Percentiles rank a stretch among this genome's conserved stretches.
phyloP scores from a whole-genome alignment of 2,113 vertebrate genomes.

The Dendrocopos noguchii region DNA sequence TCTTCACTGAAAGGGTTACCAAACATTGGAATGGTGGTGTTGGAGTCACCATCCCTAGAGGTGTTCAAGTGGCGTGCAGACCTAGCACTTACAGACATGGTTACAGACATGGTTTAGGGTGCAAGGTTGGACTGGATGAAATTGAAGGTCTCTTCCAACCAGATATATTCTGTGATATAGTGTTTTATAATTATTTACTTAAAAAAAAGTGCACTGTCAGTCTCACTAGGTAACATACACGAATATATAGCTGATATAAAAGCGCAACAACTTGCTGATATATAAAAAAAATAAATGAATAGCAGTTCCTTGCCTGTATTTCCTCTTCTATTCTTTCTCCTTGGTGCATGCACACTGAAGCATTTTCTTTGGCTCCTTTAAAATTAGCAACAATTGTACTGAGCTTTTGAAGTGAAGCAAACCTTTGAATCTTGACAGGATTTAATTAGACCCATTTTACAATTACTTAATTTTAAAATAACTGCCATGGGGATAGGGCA shows the following conservation, averaged over 20 bases:
- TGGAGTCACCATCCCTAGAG: too few species aligned
- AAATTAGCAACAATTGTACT: not conserved
- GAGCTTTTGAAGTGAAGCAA: not conserved
- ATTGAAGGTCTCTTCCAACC: too few species aligned
- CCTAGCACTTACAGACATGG: too few species aligned
- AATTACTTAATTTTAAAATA: not conserved
- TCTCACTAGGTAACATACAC: not conserved
- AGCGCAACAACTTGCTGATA: not conserved
- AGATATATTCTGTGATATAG: too few species aligned
- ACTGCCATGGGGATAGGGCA: not conserved
- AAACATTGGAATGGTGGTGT: too few species aligned
- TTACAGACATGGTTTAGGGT: too few species aligned
- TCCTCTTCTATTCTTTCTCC: not conserved
- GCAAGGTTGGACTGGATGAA: too few species aligned
- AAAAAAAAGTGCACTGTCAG: not conserved
- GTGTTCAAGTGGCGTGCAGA: too few species aligned
- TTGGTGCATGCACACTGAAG: not conserved
- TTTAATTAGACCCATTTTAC: not conserved
- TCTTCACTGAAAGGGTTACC: too few species aligned
- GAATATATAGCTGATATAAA: not conserved
- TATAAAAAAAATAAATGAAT: not conserved
- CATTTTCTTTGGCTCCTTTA: not conserved
- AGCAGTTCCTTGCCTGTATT: not conserved
- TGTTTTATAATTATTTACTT: not conserved
- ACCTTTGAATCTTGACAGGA: not conserved